phyloP scores from a whole-genome alignment of 2,888 invertebrate genomes.

The Steromphala cineraria region DNA sequence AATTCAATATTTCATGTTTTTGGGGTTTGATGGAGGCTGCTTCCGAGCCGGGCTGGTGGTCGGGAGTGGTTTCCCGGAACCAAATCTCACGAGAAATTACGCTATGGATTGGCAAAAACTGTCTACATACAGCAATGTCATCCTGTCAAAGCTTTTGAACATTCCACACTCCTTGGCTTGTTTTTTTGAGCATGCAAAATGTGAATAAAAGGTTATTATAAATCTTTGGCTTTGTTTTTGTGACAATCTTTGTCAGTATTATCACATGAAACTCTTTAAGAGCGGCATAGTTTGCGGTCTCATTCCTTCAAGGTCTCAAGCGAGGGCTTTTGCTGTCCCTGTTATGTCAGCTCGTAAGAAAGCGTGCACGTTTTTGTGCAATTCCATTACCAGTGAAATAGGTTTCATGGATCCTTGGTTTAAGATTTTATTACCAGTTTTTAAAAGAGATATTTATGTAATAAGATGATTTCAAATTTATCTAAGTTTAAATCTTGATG shows the following conservation, averaged over 20 bases:
- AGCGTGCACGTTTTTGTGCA: too few relatives aligned
- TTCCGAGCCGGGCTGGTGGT: background rate
- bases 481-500: too few relatives aligned
- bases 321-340: too few relatives aligned
- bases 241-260: background rate
- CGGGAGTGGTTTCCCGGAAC: background rate
- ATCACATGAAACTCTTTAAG: too few relatives aligned
- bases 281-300: too few relatives aligned
- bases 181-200: background rate
- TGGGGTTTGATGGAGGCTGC: background rate
- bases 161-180: background rate
- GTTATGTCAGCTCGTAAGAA: too few relatives aligned
- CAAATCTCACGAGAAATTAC: constrained; percentile 18
- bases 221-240: background rate
- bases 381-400: too few relatives aligned
- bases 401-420: too few relatives aligned
- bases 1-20: constrained; percentile 5
- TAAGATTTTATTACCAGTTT: too few relatives aligned
- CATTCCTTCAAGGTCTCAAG: too few relatives aligned
- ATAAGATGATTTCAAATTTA: too few relatives aligned
- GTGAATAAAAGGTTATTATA: background rate
- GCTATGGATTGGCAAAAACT: constrained; percentile 17
- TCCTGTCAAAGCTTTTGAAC: background rate
- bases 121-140: background rate
- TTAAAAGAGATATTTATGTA: too few relatives aligned